These are phyloP conservation scores for Chascanopsetta lugubris DNA, from an alignment of 2,113 vertebrate species.

Conservation along the genomic window DNA sequence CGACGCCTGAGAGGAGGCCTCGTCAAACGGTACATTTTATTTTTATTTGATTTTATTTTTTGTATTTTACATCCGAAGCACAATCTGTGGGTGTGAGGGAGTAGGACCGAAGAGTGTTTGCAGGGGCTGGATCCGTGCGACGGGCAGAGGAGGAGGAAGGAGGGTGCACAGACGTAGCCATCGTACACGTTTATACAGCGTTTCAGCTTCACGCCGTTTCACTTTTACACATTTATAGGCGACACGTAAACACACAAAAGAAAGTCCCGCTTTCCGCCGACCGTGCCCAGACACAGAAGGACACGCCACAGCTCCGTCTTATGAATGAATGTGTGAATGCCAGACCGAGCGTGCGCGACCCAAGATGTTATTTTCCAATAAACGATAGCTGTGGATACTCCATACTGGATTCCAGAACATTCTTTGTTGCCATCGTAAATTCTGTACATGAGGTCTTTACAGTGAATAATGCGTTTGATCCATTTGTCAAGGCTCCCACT, in stretches of 20 bases:
- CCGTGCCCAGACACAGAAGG: no score
- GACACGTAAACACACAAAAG: constrained; percentile 9
- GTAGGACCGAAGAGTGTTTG: neutral
- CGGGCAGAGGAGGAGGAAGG: neutral
- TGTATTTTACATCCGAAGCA: no score
- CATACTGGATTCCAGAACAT: constrained; percentile 11
- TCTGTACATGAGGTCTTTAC: no score
- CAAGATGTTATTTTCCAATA: constrained; percentile 61
- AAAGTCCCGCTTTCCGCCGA: neutral
- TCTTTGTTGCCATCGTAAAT: constrained; percentile 5
- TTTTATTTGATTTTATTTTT: no score
- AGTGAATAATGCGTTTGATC: no score
- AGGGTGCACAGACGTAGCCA: constrained; percentile 31
- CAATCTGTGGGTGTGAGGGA: neutral
- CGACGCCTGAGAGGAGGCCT: constrained; percentile 37
- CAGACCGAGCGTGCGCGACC: constrained; percentile 47
- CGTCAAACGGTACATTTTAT: constrained; percentile 8
- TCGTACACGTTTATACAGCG: constrained; percentile 11
- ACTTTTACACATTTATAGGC: constrained; percentile 15
- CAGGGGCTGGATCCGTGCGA: neutral
- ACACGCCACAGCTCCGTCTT: no score
- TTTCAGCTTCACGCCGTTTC: constrained; percentile 6
- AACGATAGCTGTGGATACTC: constrained; percentile 47
- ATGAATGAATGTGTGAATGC: constrained; percentile 32
- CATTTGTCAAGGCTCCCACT: no score